Base-by-base conservation (phyloP, 1,140 invertebrate species). In the Listronotus oregonensis region DNA sequence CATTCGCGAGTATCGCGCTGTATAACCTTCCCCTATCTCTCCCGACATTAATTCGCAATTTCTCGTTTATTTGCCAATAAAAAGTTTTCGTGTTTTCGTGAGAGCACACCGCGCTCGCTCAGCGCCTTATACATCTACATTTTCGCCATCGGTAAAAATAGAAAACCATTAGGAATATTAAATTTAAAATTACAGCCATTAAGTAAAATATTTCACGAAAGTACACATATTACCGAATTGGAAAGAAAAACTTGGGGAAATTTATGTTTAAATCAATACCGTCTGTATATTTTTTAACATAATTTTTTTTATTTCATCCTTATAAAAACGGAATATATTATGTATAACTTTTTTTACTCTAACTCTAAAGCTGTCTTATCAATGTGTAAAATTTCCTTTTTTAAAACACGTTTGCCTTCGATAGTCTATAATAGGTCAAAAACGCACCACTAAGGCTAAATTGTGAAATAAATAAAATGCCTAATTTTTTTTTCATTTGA, bases 111-210 rank as follows among this genome's bases (percentile, higher is more conserved):
- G 8, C 21, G 21, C 21, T 27, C 34, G 34, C 34, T 37, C 17
- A 21, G 32, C 51, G 51, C 51, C 51, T 54, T 54, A n/a, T 14
- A 54, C 51, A 14, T 54, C 51, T 40, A 42, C 44, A 12, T 37
- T 37, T 37, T 37, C 34, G 34, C 34, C 34, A 37, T 37, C 11
- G 34, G 46, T 34, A 60, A 60, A 60, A 60, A 60, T 60, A 60
- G 43, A 60, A 60, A 49, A 60, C 43, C 57, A 60, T 60, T 60
- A 43, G 43, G 44, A 51, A 50, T 60, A 60, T 60, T 60, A 60
- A 60, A 60, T 60, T 60, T 60, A 60, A 60, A 60, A 60, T 60
- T 60, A 50, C 58, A 15, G 44, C 43, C 58, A 60, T 60, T 60
- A 60, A 51, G 44, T 39, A 44, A 32, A 57, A 34, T 54, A 10